Percentiles rank a stretch among this genome's conserved stretches.
Conservation (phyloP, 2,113 vertebrate species). For the Ia io region DNA sequence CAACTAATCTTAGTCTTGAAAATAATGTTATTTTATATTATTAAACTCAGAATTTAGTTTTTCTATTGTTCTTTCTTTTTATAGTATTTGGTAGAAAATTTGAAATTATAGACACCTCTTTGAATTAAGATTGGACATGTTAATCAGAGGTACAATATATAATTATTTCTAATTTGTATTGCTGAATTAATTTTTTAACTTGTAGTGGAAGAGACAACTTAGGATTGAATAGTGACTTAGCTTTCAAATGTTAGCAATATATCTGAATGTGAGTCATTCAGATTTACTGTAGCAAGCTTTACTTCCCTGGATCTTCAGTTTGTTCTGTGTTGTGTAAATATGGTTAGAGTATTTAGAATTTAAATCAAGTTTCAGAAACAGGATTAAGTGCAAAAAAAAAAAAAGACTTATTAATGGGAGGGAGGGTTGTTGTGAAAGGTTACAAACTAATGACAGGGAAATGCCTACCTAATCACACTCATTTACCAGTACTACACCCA, state of each 20-base stretch:
- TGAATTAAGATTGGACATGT: background rate
- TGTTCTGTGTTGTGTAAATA: background rate
- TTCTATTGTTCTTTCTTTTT: slow-evolving; percentile 7
- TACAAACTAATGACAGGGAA: slow-evolving; percentile 30
- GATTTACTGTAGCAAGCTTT: background rate
- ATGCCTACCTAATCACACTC: background rate
- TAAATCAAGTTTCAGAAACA: slow-evolving; percentile 39
- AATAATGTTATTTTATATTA: slow-evolving; percentile 4
- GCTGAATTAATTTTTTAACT: background rate
- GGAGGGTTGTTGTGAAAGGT: slow-evolving; percentile 37
- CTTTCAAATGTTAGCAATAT: background rate
- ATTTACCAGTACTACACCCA: background rate
- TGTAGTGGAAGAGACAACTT: background rate
- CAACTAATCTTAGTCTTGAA: background rate
- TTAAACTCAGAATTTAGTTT: background rate
- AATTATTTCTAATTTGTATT: background rate
- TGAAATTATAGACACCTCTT: slow-evolving; percentile 1
- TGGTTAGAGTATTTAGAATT: slow-evolving; percentile 19
- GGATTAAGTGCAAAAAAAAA: background rate
- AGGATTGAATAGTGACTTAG: background rate
- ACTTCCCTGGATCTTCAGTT: background rate
- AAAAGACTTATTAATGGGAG: slow-evolving; percentile 18
- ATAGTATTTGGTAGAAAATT: background rate
- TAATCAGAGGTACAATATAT: background rate
- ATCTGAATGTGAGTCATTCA: background rate